Percentiles rank a stretch among this genome's conserved stretches.
Evolutionary conservation across 2,888 invertebrate species (phyloP).

Genomic region (Caenorhabditis sp.): DNA sequence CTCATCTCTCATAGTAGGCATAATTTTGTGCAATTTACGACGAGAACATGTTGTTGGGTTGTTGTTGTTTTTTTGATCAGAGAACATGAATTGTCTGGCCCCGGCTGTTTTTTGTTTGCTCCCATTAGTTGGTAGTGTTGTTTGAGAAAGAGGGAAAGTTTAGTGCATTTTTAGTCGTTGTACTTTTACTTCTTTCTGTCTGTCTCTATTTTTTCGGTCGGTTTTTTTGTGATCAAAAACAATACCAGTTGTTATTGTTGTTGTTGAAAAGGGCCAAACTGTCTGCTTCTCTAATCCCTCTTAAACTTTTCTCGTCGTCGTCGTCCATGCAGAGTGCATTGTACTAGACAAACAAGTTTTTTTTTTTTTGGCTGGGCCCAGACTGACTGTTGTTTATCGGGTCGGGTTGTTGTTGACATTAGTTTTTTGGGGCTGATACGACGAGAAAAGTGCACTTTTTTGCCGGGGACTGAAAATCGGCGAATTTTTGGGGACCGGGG

Average conservation of each 20-base stretch:
- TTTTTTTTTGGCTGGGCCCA: neutral
- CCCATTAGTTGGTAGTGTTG: too few species aligned
- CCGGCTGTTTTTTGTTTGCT: too few species aligned
- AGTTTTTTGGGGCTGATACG: too few species aligned
- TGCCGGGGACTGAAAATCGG: too few species aligned
- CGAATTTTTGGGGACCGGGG: too few species aligned
- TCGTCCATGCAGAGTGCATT: neutral
- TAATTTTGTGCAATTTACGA: too few species aligned
- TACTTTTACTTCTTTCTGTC: slow-evolving; percentile 1
- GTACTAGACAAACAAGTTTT: neutral
- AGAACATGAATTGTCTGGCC: too few species aligned
- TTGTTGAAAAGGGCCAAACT: neutral
- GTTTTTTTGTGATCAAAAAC: too few species aligned
- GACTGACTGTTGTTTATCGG: slow-evolving; percentile 10
- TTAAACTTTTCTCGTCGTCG: too few species aligned
- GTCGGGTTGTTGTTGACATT: slow-evolving; percentile 20
- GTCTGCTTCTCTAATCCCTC: neutral
- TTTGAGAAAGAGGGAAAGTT: neutral
- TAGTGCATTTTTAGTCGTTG: slow-evolving; percentile 3
- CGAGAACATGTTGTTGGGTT: too few species aligned
- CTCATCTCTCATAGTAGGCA: neutral
- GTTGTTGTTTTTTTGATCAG: too few species aligned
- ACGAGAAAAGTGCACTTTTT: too few species aligned
- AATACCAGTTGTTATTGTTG: neutral
- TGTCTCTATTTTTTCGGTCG: slow-evolving; percentile 18